Evolutionary conservation across 2,888 invertebrate species (phyloP).

Genomic region (Monochamus alternatus): DNA sequence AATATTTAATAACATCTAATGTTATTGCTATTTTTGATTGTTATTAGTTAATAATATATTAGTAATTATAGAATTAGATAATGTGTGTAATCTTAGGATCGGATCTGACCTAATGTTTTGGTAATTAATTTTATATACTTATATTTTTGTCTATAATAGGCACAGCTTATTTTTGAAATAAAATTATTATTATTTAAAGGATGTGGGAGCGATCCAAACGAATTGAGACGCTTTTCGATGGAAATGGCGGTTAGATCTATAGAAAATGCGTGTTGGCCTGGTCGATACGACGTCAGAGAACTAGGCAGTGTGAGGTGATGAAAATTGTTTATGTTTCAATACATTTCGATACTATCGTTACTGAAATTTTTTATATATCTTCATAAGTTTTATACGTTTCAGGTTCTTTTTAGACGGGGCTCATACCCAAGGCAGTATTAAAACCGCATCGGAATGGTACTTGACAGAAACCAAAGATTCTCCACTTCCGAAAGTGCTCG

Average conservation of each 20-base stretch:
- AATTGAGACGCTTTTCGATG: slow-evolving; percentile 47
- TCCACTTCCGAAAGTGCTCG: slow-evolving; percentile 72
- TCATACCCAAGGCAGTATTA: slow-evolving; percentile 92
- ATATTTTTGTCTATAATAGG: too few relatives aligned
- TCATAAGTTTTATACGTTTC: slow-evolving; percentile 43
- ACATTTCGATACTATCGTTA: background rate
- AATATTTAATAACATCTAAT: too few relatives aligned
- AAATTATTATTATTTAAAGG: too few relatives aligned
- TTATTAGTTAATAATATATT: too few relatives aligned
- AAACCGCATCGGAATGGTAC: slow-evolving; percentile 89
- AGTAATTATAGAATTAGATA: too few relatives aligned
- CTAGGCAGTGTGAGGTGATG: slow-evolving; percentile 70
- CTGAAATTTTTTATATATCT: background rate
- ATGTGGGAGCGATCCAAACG: background rate
- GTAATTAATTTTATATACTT: too few relatives aligned
- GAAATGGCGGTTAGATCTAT: slow-evolving; percentile 68
- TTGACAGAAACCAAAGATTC: slow-evolving; percentile 69
- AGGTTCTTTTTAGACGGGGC: slow-evolving; percentile 93
- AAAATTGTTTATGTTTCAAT: background rate
- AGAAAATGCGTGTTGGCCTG: slow-evolving; percentile 82
- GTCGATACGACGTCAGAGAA: slow-evolving; percentile 82
- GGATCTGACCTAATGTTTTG: too few relatives aligned
- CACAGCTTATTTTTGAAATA: too few relatives aligned
- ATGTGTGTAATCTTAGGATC: too few relatives aligned
- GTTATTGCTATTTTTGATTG: too few relatives aligned